These are phyloP conservation scores for Opisthocomus hoazin DNA, from an alignment of 2,113 vertebrate genomes.

Conservation along the genomic window DNA sequence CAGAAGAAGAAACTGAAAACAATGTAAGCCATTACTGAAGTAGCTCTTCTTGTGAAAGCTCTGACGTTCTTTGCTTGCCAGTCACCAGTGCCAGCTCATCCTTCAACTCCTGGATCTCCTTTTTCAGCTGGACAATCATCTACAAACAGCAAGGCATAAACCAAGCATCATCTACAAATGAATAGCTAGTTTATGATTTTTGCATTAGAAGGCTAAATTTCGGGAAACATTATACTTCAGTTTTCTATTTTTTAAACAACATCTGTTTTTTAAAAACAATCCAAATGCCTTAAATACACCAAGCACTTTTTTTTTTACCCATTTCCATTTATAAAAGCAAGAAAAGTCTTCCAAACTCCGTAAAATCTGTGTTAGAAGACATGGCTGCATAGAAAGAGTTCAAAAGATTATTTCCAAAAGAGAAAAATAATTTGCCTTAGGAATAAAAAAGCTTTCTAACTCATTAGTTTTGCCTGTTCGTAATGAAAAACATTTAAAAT, in stretches of 20 bases:
- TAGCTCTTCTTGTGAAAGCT: conserved; percentile 80
- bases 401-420: neutral
- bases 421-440: neutral
- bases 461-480: neutral
- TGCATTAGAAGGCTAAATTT: neutral
- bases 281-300: neutral
- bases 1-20: neutral
- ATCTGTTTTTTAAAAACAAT: neutral
- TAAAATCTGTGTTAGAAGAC: neutral
- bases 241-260: neutral
- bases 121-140: conserved; percentile 83
- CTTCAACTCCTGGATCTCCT: conserved; percentile 84
- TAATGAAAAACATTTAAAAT: neutral
- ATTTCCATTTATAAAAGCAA: neutral
- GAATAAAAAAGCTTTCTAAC: neutral
- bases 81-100: conserved; percentile 85
- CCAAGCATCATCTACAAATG: neutral
- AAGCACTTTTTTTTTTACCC: neutral
- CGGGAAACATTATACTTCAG: neutral
- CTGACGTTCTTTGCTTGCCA: conserved; percentile 77
- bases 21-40: conserved; percentile 72
- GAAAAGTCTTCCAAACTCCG: neutral
- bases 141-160: conserved; percentile 59
- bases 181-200: neutral
- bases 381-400: neutral